phyloP scores from a whole-genome alignment of 2,797 vertebrate genomes.

The Cheirogaleus major region DNA sequence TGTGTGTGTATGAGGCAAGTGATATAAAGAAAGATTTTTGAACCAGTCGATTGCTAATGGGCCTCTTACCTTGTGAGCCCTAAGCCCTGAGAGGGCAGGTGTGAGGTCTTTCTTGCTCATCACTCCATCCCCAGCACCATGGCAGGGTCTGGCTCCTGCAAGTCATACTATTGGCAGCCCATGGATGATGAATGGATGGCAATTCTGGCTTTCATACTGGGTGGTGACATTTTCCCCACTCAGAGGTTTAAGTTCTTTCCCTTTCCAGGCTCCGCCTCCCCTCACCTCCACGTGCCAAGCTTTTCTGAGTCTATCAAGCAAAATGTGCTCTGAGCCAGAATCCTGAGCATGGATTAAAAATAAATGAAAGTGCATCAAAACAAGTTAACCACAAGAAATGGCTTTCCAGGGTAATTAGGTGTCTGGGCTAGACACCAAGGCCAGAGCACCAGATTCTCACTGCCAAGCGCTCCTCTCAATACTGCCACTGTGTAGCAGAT shows the following conservation, averaged over 20 bases:
- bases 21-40: not conserved
- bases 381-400: constrained; percentile 52
- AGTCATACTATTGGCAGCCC: not conserved
- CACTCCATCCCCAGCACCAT: rapidly evolving
- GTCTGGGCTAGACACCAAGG: not conserved
- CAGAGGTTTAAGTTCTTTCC: not conserved
- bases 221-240: not conserved
- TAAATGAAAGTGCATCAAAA: constrained; percentile 49
- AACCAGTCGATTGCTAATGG: not conserved
- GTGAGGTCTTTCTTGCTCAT: not conserved
- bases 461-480: not conserved
- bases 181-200: not conserved
- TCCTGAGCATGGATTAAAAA: constrained; percentile 39
- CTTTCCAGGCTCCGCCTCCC: not conserved
- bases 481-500: not conserved
- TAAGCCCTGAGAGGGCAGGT: not conserved
- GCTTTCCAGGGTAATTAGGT: not conserved
- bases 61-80: not conserved
- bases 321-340: constrained; percentile 35
- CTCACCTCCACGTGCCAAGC: not conserved
- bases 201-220: not conserved
- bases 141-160: not conserved
- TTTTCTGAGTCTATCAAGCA: constrained; percentile 11
- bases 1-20: not conserved
- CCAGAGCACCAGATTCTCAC: not conserved